Evolutionary conservation across 2,113 vertebrate genomes (phyloP).

Genomic region (rat (Rattus norvegicus)): DNA sequence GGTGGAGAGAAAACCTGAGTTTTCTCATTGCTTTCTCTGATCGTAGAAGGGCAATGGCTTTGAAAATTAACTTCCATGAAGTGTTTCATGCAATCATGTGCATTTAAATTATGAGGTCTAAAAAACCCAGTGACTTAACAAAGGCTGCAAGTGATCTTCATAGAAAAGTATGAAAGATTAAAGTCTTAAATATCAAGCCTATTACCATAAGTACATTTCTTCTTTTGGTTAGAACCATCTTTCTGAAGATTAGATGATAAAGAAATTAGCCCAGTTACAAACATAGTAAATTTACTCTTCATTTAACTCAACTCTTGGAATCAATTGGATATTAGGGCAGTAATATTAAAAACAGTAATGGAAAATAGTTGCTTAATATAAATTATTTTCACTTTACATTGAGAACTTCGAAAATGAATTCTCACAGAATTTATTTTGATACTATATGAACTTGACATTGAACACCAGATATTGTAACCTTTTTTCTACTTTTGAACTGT

Average conservation of each 20-base stretch:
- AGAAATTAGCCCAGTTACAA: not conserved
- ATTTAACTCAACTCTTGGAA: not conserved
- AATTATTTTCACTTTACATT: constrained; percentile 25
- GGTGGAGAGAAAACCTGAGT: not conserved
- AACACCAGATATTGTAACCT: not conserved
- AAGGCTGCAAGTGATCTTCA: not conserved
- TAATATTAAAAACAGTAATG: constrained; percentile 1
- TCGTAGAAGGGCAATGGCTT: not conserved
- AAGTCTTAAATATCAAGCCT: not conserved
- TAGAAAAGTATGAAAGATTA: not conserved
- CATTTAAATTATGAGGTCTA: not conserved
- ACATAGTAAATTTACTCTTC: not conserved
- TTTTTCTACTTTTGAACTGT: constrained; percentile 37
- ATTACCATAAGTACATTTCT: not conserved
- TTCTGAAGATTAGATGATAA: not conserved
- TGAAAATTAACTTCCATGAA: not conserved
- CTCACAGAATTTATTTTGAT: not conserved
- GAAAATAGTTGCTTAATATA: not conserved
- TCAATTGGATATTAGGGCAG: not conserved
- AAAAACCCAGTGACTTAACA: not conserved
- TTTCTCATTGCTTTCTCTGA: not conserved
- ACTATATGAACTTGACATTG: not conserved
- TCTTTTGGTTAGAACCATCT: constrained; percentile 17
- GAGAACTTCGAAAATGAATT: not conserved
- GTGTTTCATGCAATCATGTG: not conserved